Conservation (phyloP, 1,140 invertebrate genomes). For the Sarcophaga peregrina region DNA sequence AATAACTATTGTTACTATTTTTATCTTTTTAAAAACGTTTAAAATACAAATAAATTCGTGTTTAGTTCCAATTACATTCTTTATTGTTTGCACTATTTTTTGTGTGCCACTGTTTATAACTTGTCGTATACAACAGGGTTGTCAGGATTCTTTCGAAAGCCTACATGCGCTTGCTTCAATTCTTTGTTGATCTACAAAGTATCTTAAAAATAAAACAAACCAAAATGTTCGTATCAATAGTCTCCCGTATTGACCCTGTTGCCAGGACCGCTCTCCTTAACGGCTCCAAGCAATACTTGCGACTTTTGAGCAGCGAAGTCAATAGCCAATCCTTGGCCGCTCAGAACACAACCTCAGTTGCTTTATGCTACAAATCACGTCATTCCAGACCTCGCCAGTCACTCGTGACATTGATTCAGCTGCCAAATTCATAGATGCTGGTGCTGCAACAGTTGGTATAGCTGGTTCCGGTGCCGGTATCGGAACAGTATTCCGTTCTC, state of each 20-base stretch:
- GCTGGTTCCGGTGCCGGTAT: slow-evolving; percentile 99
- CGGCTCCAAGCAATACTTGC: slow-evolving; percentile 75
- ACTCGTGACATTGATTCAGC: slow-evolving; percentile 98
- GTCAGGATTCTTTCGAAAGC: too few species aligned
- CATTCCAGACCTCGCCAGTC: slow-evolving; percentile 92
- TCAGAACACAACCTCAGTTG: slow-evolving; percentile 70
- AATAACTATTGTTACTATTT: too few species aligned
- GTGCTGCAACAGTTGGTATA: slow-evolving; percentile 99
- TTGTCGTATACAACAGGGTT: too few species aligned
- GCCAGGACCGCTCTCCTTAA: slow-evolving; percentile 80
- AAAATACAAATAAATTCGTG: too few species aligned
- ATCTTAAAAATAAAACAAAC: slow-evolving; percentile 59
- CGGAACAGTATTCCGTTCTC: slow-evolving; percentile 98
- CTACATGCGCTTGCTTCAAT: slow-evolving; percentile 65
- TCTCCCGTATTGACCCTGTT: slow-evolving; percentile 71
- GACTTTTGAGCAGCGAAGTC: slow-evolving; percentile 79
- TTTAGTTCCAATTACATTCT: too few species aligned
- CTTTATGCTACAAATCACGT: slow-evolving; percentile 74
- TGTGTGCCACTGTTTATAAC: too few species aligned
- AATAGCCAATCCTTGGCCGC: slow-evolving; percentile 71
- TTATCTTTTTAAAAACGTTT: too few species aligned
- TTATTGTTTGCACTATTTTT: too few species aligned
- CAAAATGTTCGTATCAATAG: slow-evolving; percentile 80
- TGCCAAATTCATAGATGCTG: slow-evolving; percentile 99
- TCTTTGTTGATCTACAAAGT: slow-evolving; percentile 57